Evolutionary conservation across 1,140 invertebrate species (phyloP), one percentile per base, ranked within the genome.

Genomic region (Ptiloglossa arizonensis): DNA sequence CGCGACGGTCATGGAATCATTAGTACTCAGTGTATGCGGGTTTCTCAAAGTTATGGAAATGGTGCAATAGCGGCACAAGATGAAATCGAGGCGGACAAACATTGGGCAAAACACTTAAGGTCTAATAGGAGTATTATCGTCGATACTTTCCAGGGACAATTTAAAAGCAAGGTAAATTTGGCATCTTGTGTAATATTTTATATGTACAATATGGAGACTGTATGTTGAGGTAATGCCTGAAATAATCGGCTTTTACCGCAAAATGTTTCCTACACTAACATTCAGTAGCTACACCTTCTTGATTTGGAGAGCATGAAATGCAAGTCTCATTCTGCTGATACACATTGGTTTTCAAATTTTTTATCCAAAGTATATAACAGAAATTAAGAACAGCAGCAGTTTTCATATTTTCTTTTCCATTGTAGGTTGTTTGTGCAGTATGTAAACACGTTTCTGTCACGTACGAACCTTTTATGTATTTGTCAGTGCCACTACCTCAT

Each of bases 391-490:
- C 4, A n/a, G 1, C 5, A 35, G 32, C 8, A 4, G 24, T 57
- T 35, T 13, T 22, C 9, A 46, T 54, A 6, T n/a, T 72, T 17
- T n/a, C 38, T 6, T n/a, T 41, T 81, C 50, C 54, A 68, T 93
- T 92, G 1, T 86, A 95, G 95, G 95, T 96, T 66, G 93, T 95
- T 32, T 96, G 95, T 83, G 94, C 93, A n/a, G 93, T 93, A 50
- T 96, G 95, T 90, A 93, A 93, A 48, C 95, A 95, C 87, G 92
- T 95, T 17, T 96, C 95, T 5, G 94, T 96, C 13, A 96, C 95
- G 13, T 96, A 95, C 83, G 95, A 96, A 84, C 95, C 95, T 44
- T 96, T 96, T 81, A 96, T 96, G 95, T 96, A 96, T 88, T 91
- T 96, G 4, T 95, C 95, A 22, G 94, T 96, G 48, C 95, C 95